phyloP scores from a whole-genome alignment of 2,888 invertebrate genomes.

The Bombylius discolor region DNA sequence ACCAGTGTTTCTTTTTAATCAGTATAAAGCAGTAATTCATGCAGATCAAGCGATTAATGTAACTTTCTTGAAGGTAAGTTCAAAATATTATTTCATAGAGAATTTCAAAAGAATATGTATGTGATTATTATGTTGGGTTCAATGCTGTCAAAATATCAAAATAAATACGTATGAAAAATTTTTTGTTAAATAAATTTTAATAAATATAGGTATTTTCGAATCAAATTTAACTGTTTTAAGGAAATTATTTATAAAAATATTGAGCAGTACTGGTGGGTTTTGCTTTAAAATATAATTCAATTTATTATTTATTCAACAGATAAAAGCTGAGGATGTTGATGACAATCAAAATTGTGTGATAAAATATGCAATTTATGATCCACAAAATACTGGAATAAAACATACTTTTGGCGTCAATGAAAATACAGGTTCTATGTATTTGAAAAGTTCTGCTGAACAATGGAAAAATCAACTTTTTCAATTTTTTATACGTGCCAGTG shows the following conservation, averaged over 20 bases:
- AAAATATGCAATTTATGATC: constrained; percentile 65
- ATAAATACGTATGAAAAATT: too few relatives aligned
- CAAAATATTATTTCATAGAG: too few relatives aligned
- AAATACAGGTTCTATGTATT: constrained; percentile 57
- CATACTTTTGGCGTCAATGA: constrained; percentile 64
- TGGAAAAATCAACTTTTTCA: constrained; percentile 59
- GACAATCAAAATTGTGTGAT: constrained; percentile 58
- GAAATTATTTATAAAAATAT: too few relatives aligned
- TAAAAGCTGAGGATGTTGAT: constrained; percentile 66
- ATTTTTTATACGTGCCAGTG: constrained; percentile 80
- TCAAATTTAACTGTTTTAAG: too few relatives aligned
- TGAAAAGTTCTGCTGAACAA: constrained; percentile 47
- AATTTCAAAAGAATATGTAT: too few relatives aligned
- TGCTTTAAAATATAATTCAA: too few relatives aligned
- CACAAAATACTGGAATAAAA: constrained; percentile 45
- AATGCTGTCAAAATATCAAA: too few relatives aligned
- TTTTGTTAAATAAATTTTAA: too few relatives aligned
- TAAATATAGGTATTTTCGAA: too few relatives aligned
- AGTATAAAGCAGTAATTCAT: constrained; percentile 63
- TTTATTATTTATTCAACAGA: constrained; percentile 30
- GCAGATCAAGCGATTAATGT: constrained; percentile 44
- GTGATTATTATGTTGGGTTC: too few relatives aligned
- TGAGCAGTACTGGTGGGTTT: too few relatives aligned
- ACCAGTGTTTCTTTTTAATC: constrained; percentile 59
- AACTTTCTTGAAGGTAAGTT: constrained; percentile 44